Evolutionary conservation across 2,888 invertebrate species (phyloP).

Genomic region (Yponomeuta sedellus): DNA sequence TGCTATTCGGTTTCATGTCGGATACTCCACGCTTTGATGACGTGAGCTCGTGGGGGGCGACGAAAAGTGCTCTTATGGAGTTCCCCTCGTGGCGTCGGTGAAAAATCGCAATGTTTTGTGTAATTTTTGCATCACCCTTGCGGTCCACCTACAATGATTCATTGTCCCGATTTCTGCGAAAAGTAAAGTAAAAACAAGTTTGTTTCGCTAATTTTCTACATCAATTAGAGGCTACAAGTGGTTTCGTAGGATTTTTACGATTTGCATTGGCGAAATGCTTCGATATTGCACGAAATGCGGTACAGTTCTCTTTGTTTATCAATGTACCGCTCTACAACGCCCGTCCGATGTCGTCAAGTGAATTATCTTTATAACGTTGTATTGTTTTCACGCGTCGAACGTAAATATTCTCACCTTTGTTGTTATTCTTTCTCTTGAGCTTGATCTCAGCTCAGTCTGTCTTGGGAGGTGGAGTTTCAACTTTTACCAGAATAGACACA

Average conservation of each 20-base stretch:
- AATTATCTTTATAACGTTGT: slow-evolving; percentile 19
- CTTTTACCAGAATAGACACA: neutral
- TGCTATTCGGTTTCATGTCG: slow-evolving; percentile 61
- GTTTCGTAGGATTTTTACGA: slow-evolving; percentile 24
- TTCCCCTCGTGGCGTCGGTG: slow-evolving; percentile 26
- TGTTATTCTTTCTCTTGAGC: slow-evolving; percentile 4
- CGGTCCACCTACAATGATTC: slow-evolving; percentile 53
- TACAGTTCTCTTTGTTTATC: slow-evolving; percentile 65
- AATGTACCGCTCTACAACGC: slow-evolving; percentile 41
- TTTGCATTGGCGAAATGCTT: slow-evolving; percentile 24
- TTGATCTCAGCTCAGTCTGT: neutral
- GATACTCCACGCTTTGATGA: slow-evolving; percentile 56
- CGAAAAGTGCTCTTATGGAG: slow-evolving; percentile 41
- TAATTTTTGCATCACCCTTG: slow-evolving; percentile 34
- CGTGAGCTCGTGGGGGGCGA: slow-evolving; percentile 51
- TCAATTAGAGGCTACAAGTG: slow-evolving; percentile 18
- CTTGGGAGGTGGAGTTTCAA: neutral
- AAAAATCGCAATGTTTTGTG: neutral
- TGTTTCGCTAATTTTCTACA: slow-evolving; percentile 23
- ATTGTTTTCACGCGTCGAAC: slow-evolving; percentile 13
- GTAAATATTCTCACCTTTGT: slow-evolving; percentile 15
- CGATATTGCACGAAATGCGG: slow-evolving; percentile 36
- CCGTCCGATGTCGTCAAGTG: slow-evolving; percentile 14
- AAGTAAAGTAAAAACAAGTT: slow-evolving; percentile 40
- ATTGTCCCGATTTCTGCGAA: slow-evolving; percentile 60